phyloP scores from a whole-genome alignment of 2,888 invertebrate genomes.

The Autographa pulchrina region DNA sequence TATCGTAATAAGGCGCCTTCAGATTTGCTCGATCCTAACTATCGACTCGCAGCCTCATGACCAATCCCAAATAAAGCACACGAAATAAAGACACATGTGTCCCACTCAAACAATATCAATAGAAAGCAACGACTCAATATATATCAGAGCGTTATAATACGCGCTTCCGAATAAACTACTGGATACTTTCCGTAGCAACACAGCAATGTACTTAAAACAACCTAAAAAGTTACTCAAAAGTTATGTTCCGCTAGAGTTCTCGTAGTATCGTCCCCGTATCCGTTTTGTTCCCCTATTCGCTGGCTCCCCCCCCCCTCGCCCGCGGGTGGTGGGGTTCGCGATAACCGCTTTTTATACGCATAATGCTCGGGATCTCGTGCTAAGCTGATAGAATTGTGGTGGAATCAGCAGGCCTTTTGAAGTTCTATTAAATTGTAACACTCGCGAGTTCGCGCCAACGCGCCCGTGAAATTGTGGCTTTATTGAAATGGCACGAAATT shows the following conservation, averaged over 20 bases:
- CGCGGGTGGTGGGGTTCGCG: constrained; percentile 69
- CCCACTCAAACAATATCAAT: constrained; percentile 49
- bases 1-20: not conserved
- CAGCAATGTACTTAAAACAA: constrained; percentile 78
- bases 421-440: constrained; percentile 89
- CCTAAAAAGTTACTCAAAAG: constrained; percentile 74
- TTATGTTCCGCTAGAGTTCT: constrained; percentile 68
- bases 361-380: constrained; percentile 86
- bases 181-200: constrained; percentile 66
- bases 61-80: constrained; percentile 61
- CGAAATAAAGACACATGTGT: constrained; percentile 69
- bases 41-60: constrained; percentile 47
- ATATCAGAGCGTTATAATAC: constrained; percentile 59
- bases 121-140: constrained; percentile 43
- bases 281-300: constrained; percentile 61
- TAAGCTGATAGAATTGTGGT: constrained; percentile 89
- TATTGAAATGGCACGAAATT: constrained; percentile 85
- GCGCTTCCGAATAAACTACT: constrained; percentile 57
- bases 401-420: constrained; percentile 88
- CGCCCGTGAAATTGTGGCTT: constrained; percentile 87
- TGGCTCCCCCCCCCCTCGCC: constrained; percentile 30
- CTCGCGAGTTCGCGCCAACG: constrained; percentile 86
- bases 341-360: constrained; percentile 89
- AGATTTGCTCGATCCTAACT: not conserved
- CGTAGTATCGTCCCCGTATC: constrained; percentile 66